phyloP scores from a whole-genome alignment of 1,140 invertebrate species.

The Aphelinus certus region DNA sequence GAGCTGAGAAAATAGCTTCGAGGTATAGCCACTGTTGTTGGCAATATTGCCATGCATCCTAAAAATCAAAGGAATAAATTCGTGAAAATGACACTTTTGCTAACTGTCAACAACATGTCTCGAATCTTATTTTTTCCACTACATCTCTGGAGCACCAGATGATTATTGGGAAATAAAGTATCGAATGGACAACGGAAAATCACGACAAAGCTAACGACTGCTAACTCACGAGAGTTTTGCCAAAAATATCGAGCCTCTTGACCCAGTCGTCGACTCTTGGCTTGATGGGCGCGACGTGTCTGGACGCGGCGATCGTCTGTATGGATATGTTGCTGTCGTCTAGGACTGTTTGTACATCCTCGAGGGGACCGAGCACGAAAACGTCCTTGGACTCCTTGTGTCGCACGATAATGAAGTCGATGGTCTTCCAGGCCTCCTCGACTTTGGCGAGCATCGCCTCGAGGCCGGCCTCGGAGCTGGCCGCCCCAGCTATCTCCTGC shows the following conservation, averaged over 20 bases:
- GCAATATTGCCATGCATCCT: conserved; percentile 86
- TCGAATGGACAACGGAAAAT: no score
- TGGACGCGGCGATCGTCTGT: conserved; percentile 84
- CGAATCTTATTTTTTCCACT: no score
- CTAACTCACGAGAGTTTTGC: conserved; percentile 74
- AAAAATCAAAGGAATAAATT: conserved; percentile 36
- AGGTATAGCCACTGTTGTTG: conserved; percentile 89
- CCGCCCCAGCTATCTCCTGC: conserved; percentile 84
- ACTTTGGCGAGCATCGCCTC: conserved; percentile 84
- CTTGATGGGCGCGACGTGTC: conserved; percentile 85
- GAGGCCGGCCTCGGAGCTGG: conserved; percentile 84
- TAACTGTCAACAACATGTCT: no score
- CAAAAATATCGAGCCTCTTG: conserved; percentile 77
- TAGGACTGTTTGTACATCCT: conserved; percentile 82
- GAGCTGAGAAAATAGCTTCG: conserved; percentile 88
- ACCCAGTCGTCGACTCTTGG: conserved; percentile 83
- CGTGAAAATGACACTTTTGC: background rate
- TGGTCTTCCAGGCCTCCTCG: conserved; percentile 81
- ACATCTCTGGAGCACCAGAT: no score
- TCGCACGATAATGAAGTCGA: conserved; percentile 80
- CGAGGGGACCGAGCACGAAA: conserved; percentile 81
- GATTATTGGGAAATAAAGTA: no score
- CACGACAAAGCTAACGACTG: no score
- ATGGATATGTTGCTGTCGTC: conserved; percentile 89
- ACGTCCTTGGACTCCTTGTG: conserved; percentile 85